Evolutionary conservation across 2,888 invertebrate species (phyloP).

Genomic region (Stenotaenia linearis): DNA sequence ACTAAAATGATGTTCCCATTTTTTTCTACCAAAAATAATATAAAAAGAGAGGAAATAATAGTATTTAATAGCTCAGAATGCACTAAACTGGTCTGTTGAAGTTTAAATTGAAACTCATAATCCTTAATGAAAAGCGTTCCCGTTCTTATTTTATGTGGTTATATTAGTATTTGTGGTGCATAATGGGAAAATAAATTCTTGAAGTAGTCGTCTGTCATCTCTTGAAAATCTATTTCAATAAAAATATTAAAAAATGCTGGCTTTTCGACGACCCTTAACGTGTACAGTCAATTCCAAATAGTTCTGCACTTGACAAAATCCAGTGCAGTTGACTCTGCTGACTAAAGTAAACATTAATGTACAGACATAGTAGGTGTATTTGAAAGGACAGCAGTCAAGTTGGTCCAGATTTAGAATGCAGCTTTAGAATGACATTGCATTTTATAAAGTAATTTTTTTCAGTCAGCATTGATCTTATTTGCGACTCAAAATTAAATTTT

Average conservation of each 20-base stretch:
- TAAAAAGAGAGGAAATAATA: too few species aligned
- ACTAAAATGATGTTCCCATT: too few species aligned
- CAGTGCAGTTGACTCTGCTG: neutral
- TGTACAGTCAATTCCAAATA: neutral
- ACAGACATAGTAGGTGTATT: too few species aligned
- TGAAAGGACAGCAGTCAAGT: neutral
- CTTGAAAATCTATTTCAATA: neutral
- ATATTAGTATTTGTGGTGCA: too few species aligned
- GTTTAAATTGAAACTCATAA: too few species aligned
- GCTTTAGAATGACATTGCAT: neutral
- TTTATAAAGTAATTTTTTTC: neutral
- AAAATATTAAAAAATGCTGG: neutral
- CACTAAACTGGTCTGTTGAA: too few species aligned
- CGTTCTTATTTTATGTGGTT: too few species aligned
- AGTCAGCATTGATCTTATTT: neutral
- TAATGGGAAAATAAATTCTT: too few species aligned
- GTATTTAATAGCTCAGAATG: too few species aligned
- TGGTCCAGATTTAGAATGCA: neutral
- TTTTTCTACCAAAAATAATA: too few species aligned
- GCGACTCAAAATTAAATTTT: neutral
- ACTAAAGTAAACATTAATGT: neutral
- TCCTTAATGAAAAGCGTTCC: too few species aligned
- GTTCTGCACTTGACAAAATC: neutral
- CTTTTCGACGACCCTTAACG: neutral
- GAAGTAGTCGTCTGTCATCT: neutral